Percentiles rank a stretch among this genome's conserved stretches.
Conservation (phyloP, 2,113 vertebrate species). For the Marmota monax region DNA sequence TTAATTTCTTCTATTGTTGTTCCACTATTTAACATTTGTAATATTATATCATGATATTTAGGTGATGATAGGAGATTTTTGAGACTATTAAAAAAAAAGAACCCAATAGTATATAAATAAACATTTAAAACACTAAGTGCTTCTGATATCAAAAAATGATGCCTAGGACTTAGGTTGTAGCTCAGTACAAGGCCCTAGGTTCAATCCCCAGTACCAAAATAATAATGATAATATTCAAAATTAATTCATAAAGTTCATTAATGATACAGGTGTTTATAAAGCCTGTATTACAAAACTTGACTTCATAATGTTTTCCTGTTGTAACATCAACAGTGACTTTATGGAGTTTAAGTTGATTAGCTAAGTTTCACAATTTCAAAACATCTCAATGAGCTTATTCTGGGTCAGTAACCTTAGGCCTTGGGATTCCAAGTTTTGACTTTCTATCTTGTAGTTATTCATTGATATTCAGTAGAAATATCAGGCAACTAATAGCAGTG, state of each 20-base stretch:
- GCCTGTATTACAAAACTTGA: background rate
- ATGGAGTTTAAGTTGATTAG: background rate
- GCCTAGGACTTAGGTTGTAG: background rate
- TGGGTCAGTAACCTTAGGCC: background rate
- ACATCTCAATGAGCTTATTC: background rate
- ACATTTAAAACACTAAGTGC: constrained; percentile 11
- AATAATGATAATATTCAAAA: background rate
- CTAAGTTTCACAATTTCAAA: constrained; percentile 28
- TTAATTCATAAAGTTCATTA: constrained; percentile 14
- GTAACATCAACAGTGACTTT: background rate
- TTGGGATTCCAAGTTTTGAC: background rate
- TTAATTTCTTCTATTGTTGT: constrained; percentile 17
- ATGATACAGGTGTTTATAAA: background rate
- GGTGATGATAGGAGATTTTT: background rate
- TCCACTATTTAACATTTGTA: constrained; percentile 29
- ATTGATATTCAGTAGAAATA: constrained; percentile 1
- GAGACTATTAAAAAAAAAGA: background rate
- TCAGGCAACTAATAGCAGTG: constrained; percentile 17
- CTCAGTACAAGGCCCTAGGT: background rate
- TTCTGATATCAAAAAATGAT: constrained; percentile 9
- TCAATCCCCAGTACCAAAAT: background rate
- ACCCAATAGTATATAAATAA: background rate
- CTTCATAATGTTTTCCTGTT: constrained; percentile 14
- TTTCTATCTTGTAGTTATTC: background rate
- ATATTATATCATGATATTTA: constrained; percentile 7